A percentile compares a stretch with the other conserved stretches of the same genome.
Conservation (phyloP, 2,797 vertebrate species). For the Spea hammondii region DNA sequence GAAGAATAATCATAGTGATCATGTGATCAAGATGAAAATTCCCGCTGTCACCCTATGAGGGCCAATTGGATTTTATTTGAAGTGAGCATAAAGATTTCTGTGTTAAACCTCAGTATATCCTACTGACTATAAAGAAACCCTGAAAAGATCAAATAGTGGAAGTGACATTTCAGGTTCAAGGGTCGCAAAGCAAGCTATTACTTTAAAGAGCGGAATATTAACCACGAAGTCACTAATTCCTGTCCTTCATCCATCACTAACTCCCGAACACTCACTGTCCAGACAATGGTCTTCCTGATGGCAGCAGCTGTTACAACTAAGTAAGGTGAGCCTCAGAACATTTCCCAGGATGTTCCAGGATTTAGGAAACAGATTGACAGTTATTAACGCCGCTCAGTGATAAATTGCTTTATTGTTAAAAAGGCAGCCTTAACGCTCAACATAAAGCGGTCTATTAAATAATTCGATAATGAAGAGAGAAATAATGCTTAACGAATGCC, state of each 20-base stretch:
- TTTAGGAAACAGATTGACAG: background rate
- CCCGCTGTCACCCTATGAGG: no score
- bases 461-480: no score
- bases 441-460: no score
- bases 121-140: background rate
- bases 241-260: background rate
- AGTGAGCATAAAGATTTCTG: no score
- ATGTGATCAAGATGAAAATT: no score
- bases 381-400: background rate
- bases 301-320: background rate
- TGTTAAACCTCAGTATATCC: no score
- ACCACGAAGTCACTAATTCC: slow-evolving; percentile 6
- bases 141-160: background rate
- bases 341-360: background rate
- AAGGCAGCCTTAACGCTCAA: no score
- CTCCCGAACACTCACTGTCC: background rate
- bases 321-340: background rate
- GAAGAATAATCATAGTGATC: no score
- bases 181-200: background rate
- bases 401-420: background rate
- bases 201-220: background rate
- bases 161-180: slow-evolving; percentile 3
- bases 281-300: background rate
- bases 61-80: no score
- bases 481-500: no score